Evolutionary conservation across 2,113 vertebrate genomes (phyloP).

Genomic region (Drymodes brunneopygia): DNA sequence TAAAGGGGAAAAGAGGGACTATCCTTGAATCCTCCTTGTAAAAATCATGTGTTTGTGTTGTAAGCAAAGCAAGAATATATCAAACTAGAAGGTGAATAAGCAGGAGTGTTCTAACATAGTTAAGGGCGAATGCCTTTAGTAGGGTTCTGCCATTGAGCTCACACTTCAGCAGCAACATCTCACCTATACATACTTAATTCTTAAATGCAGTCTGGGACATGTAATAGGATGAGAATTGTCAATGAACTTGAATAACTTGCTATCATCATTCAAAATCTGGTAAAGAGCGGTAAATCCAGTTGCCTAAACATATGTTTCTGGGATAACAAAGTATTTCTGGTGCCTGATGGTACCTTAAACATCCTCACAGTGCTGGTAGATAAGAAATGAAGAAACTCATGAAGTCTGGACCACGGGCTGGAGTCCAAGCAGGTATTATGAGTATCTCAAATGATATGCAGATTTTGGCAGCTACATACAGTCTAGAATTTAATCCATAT

Average conservation of each 20-base stretch:
- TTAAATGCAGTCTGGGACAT: background rate
- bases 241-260: background rate
- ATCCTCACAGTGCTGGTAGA: background rate
- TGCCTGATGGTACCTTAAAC: background rate
- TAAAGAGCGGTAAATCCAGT: background rate
- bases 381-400: background rate
- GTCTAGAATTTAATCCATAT: background rate
- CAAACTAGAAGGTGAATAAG: background rate
- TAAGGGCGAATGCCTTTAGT: background rate
- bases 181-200: background rate
- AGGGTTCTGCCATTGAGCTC: background rate
- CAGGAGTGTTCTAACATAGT: background rate
- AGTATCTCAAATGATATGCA: background rate
- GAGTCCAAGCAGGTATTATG: background rate
- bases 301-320: background rate
- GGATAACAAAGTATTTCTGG: background rate
- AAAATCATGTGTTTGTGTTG: background rate
- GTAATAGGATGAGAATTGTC: background rate
- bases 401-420: background rate
- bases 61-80: background rate
- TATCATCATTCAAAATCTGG: background rate
- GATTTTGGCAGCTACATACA: background rate
- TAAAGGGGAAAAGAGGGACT: background rate
- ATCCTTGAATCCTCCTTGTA: background rate
- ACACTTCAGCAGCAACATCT: background rate